Conservation (phyloP, 1,140 invertebrate species). For the Heliconius congener region DNA sequence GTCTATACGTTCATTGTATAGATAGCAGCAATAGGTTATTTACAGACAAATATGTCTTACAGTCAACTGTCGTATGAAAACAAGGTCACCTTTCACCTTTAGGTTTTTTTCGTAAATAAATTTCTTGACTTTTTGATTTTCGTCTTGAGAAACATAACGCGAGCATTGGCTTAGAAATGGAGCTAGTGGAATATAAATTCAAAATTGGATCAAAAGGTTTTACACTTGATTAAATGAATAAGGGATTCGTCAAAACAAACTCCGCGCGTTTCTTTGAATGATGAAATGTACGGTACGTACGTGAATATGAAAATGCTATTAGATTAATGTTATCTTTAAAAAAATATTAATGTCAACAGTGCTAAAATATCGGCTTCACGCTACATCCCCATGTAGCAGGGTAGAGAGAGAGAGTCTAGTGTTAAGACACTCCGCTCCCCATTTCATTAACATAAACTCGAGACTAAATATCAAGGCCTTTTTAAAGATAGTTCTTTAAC, state of each 20-base stretch:
- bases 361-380: not conserved
- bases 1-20: not conserved
- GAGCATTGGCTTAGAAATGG: constrained; percentile 31
- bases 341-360: not conserved
- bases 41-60: constrained; percentile 25
- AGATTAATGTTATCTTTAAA: not conserved
- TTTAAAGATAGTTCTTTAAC: not conserved
- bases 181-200: constrained; percentile 34
- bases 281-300: not conserved
- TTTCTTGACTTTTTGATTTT: constrained; percentile 40
- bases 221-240: constrained; percentile 34
- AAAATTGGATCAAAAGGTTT: constrained; percentile 30
- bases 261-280: not conserved
- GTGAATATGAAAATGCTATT: not conserved
- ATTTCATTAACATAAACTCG: no score
- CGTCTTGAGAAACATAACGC: constrained; percentile 37
- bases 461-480: not conserved
- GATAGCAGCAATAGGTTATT: not conserved
- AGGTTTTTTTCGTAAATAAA: constrained; percentile 35
- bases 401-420: no score
- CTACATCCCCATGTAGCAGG: no score
- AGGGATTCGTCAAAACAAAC: constrained; percentile 22
- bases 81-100: constrained; percentile 38
- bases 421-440: no score
- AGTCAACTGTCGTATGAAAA: constrained; percentile 33